phyloP scores from a whole-genome alignment of 2,113 vertebrate genomes.

The Ailuropoda melanoleuca region DNA sequence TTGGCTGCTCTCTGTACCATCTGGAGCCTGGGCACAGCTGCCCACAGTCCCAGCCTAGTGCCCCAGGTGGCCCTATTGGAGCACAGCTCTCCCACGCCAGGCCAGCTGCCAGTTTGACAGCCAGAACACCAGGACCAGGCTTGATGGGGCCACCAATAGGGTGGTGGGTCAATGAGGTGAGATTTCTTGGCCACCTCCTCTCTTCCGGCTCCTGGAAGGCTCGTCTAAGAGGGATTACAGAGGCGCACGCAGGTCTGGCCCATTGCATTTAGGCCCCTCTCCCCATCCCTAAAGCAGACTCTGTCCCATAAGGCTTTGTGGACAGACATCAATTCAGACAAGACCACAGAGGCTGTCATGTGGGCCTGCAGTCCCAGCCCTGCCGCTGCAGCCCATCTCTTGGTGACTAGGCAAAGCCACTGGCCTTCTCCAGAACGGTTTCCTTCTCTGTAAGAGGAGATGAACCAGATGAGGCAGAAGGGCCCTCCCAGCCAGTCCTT shows the following conservation, averaged over 20 bases:
- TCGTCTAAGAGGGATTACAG: not conserved
- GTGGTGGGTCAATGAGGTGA: not conserved
- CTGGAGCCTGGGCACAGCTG: conserved; percentile 71
- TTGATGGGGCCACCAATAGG: not conserved
- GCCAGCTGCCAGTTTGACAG: conserved; percentile 47
- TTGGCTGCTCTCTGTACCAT: conserved; percentile 55
- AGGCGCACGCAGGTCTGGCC: not conserved
- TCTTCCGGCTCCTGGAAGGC: not conserved
- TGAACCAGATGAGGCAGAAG: not conserved
- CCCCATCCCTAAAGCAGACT: not conserved
- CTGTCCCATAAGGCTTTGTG: not conserved
- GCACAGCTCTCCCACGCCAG: conserved; percentile 19
- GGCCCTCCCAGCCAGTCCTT: not conserved
- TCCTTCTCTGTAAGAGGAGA: not conserved
- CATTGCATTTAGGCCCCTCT: not conserved
- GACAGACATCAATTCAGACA: not conserved
- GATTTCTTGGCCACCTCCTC: not conserved
- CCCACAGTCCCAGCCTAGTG: conserved; percentile 39
- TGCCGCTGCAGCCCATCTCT: not conserved
- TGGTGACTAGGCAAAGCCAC: not conserved
- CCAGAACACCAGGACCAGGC: not conserved
- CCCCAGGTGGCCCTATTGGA: conserved; percentile 49
- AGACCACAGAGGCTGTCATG: not conserved
- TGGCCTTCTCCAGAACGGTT: conserved; percentile 15
- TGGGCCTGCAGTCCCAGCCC: not conserved